Evolutionary conservation across 2,888 invertebrate genomes (phyloP), one percentile per base, ranked within the genome.

Genomic region (Rhingia rostrata): DNA sequence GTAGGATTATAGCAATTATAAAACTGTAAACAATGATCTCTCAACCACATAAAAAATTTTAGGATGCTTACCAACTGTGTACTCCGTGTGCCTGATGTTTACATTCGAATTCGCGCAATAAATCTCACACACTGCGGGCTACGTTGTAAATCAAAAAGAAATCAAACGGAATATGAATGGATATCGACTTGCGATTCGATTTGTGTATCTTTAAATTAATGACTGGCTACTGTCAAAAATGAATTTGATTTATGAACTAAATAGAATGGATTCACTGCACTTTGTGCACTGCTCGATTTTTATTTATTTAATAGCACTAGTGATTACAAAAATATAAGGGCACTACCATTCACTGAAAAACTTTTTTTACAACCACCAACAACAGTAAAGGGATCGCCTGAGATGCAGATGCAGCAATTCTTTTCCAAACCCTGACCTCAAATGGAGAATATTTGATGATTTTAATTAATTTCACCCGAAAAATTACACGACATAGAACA

Each of bases 201-300:
- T 72, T 77, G 58, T 30, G 49, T 30, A 30, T 30, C 10, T 41
- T 78, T 73, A 73, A 63, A 79, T 83, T 83, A 83, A 73, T 61
- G 83, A 83, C 66, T 43, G 14, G 43, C 35, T 30, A 35, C 12
- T 72, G 61, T 67, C 72, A 72, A 58, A 22, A 60, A 14, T 10
- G 45, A 63, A 66, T 67, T 49, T 83, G 64, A 72, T 72, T 83
- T 83, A 83, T 79, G 72, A 61, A 56, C 79, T 63, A 56, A 63
- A 73, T 51, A 63, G 32, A 2, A 35, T n/a, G 51, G 49, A 78
- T 63, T 66, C 45, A 61, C 66, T 56, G 39, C 49, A 54, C 7
- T 61, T 37, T 45, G 60, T 64, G 64, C 33, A 39, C 69, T 32
- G 39, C 43, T 60, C n/a, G n/a, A n/a, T 47, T 39, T 43, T 33